Evolutionary conservation across 2,113 vertebrate species (phyloP), one percentile per base, ranked within the genome.

Genomic region (Lathamus discolor): DNA sequence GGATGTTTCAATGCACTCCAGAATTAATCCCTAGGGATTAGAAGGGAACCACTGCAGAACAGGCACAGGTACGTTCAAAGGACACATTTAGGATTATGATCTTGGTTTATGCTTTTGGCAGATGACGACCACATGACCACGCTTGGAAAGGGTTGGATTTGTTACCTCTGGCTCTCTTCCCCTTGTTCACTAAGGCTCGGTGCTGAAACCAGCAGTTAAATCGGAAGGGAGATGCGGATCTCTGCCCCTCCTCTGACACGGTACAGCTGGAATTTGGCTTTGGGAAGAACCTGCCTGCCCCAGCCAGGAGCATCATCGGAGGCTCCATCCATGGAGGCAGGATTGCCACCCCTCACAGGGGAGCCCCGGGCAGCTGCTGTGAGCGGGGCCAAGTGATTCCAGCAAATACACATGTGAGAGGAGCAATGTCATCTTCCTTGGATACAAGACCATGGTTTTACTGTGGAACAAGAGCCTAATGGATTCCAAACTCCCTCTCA

Each of bases 1-100:
- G 24, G 79, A 81, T 81, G 73, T 95, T 91, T 88, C 67, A 7
- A 46, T 91, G 94, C 81, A 17, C 85, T 88, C 52, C 61, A 28
- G 67, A 11, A 49, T 92, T 94, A 96, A 96, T 88, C 96, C 85
- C 90, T 8, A 43, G 68, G 64, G 94, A 90, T 94, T 80, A 95
- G 92, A 51, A 73, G 79, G 92, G 57, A 95, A 77, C 88, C 41
- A 23, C 85, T 43, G 43, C 55, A 55, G 72, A 75, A 37, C 46
- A 64, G 73, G 89, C 73, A 88, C 92, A 95, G 95, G 94, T 97
- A 92, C 2, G 1, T 64, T 76, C 52, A 66, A 64, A 94, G 92
- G 90, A 90, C 76, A 88, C 83, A 78, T 74, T 88, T 35, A 70
- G 64, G 76, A 49, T 88, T 57, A 33, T 9, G 73, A 44, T 52